Conservation (phyloP, 2,888 invertebrate genomes). For the Epinotia bilunana region DNA sequence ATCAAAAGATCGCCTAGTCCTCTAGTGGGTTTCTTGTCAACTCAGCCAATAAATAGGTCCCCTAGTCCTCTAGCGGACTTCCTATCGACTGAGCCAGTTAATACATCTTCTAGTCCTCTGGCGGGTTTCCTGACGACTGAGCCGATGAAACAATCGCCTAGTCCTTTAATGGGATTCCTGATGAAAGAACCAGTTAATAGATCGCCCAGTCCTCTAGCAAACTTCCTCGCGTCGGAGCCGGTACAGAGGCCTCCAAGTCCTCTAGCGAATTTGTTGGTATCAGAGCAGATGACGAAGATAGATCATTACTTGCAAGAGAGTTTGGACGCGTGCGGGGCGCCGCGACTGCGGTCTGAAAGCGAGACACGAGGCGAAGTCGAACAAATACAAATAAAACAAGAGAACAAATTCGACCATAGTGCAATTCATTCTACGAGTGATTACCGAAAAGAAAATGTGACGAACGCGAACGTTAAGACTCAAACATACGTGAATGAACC, state of each 20-base stretch:
- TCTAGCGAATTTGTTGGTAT: conserved; percentile 67
- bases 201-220: conserved; percentile 16
- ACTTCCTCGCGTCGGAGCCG: conserved; percentile 49
- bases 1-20: conserved; percentile 21
- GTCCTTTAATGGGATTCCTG: not conserved
- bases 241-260: conserved; percentile 65
- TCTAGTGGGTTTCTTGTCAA: conserved; percentile 20
- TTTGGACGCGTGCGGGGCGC: conserved; percentile 66
- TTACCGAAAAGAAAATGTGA: conserved; percentile 47
- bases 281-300: conserved; percentile 76
- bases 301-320: conserved; percentile 77
- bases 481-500: conserved; percentile 46
- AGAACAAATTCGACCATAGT: conserved; percentile 49
- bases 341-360: not conserved
- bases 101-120: conserved; percentile 57
- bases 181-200: not conserved
- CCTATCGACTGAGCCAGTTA: not conserved
- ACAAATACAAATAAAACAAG: conserved; percentile 47
- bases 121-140: conserved; percentile 67
- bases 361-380: conserved; percentile 50
- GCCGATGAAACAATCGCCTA: conserved; percentile 43
- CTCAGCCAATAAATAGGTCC: conserved; percentile 56
- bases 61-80: conserved; percentile 65
- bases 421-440: conserved; percentile 48
- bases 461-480: conserved; percentile 44